Evolutionary conservation across 1,140 invertebrate species (phyloP), one percentile per base, ranked within the genome.

Genomic region (Penaeus vannamei): DNA sequence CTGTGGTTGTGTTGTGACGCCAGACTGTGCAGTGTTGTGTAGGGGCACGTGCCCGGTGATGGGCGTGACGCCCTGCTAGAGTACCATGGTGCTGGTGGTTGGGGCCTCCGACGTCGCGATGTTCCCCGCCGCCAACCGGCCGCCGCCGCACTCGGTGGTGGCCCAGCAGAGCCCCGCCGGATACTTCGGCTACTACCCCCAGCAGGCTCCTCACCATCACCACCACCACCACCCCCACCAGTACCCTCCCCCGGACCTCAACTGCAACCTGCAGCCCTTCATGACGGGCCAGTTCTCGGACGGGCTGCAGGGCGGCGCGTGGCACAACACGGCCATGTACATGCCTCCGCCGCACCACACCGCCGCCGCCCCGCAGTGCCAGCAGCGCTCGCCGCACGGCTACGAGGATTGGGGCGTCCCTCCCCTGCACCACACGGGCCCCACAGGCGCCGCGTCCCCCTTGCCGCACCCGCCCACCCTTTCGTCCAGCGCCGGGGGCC

Each of bases 231-330:
- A 84, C 82, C 82, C 61, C 82, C 85, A 88, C 32, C 86, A 88
- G 81, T 88, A 88, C 29, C n/a, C 80, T 3, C 86, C 86, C 12
- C 86, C 81, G 53, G 86, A 88, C 66, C 72, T 84, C 46, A 88
- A 88, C 86, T 88, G 81, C 66, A 88, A 88, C 66, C 42, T 88
- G 64, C 86, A 88, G 86, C 86, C 86, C 46, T 88, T 88, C 66
- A 77, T 84, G 80, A 66, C 86, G 59, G 46, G 80, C 2, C 86
- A 84, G 81, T 81, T 88, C 53, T 10, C 46, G 19, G 86, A 87
- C 4, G 86, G 86, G 8, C 61, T 87, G 22, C 86, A 88, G 20
- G 66, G 86, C 23, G 81, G 46, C 53, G 81, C 80, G 10, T 88
- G 86, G 86, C 86, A 83, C 86, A 88, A 84, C 66, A 64, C 86